Conservation (phyloP, 2,888 invertebrate genomes). For the Drosophila pegasa region DNA sequence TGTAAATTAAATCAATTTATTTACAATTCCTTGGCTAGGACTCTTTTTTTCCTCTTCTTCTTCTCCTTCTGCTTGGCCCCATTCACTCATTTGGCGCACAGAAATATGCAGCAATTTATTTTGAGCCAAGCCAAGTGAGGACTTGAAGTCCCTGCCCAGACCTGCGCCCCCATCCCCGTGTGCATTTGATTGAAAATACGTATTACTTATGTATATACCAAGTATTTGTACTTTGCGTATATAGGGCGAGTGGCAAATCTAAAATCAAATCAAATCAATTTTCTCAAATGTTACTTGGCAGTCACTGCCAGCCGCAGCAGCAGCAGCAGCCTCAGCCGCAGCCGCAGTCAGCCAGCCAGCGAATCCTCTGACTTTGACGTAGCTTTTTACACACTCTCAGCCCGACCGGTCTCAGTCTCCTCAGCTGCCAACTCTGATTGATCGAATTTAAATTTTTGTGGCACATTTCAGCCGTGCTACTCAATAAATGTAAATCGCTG, state of each 20-base stretch:
- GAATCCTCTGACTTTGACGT: slow-evolving; percentile 53
- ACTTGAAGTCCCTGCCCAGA: slow-evolving; percentile 28
- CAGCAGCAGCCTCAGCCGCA: slow-evolving; percentile 22
- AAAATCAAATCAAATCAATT: slow-evolving; percentile 79
- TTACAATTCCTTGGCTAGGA: slow-evolving; percentile 63
- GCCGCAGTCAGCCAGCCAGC: slow-evolving; percentile 17
- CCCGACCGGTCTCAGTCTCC: slow-evolving; percentile 6
- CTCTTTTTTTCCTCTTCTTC: not conserved
- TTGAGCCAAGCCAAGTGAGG: slow-evolving; percentile 54
- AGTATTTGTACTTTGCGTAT: slow-evolving; percentile 45
- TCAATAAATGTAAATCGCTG: slow-evolving; percentile 56
- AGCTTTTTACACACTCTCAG: slow-evolving; percentile 15
- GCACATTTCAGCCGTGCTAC: slow-evolving; percentile 65
- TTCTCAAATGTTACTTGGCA: slow-evolving; percentile 74
- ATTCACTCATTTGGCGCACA: slow-evolving; percentile 57
- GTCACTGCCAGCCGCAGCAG: slow-evolving; percentile 50
- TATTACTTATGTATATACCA: slow-evolving; percentile 68
- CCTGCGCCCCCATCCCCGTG: slow-evolving; percentile 3
- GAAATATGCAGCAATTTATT: slow-evolving; percentile 80
- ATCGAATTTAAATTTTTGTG: slow-evolving; percentile 79
- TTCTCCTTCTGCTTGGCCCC: no score
- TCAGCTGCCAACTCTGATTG: slow-evolving; percentile 62
- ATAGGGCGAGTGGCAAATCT: slow-evolving; percentile 74
- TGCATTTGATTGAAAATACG: slow-evolving; percentile 73
- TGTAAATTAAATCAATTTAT: slow-evolving; percentile 77